These are phyloP conservation scores for Caenorhabditis sp. DNA, from an alignment of 2,888 invertebrate species.

Conservation along the genomic window DNA sequence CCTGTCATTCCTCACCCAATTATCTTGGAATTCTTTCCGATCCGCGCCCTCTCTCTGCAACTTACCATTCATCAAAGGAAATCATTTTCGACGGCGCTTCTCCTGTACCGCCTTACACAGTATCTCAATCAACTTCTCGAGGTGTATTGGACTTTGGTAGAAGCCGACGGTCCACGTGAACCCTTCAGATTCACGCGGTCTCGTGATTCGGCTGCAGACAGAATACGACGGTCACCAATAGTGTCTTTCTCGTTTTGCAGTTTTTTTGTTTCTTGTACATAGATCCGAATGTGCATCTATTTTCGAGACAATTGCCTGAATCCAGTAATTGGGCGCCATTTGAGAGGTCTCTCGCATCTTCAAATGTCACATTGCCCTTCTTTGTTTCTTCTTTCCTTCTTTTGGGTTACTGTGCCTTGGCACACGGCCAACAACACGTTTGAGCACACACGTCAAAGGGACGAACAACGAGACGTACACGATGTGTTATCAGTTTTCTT, in stretches of 20 bases:
- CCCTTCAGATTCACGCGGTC: background rate
- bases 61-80: background rate
- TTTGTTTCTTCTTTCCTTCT: conserved; percentile 15
- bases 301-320: background rate
- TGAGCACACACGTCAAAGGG: background rate
- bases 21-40: conserved; percentile 3
- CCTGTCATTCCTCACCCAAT: background rate
- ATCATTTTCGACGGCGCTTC: background rate
- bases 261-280: background rate
- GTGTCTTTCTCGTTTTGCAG: background rate
- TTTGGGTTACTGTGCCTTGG: conserved; percentile 23
- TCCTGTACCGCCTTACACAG: conserved; percentile 11
- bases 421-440: conserved; percentile 20
- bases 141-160: conserved; percentile 3
- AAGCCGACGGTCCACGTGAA: conserved; percentile 14
- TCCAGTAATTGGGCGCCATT: background rate
- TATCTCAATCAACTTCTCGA: background rate
- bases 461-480: background rate
- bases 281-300: background rate
- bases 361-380: conserved; percentile 16
- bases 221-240: background rate
- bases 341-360: conserved; percentile 3
- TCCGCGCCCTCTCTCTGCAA: conserved; percentile 29
- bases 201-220: background rate
- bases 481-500: conserved; percentile 14